A percentile compares a stretch with the other conserved stretches of the same genome.
These are phyloP conservation scores for Andrena bucephala DNA, from an alignment of 2,888 invertebrate genomes.

Conservation along the genomic window DNA sequence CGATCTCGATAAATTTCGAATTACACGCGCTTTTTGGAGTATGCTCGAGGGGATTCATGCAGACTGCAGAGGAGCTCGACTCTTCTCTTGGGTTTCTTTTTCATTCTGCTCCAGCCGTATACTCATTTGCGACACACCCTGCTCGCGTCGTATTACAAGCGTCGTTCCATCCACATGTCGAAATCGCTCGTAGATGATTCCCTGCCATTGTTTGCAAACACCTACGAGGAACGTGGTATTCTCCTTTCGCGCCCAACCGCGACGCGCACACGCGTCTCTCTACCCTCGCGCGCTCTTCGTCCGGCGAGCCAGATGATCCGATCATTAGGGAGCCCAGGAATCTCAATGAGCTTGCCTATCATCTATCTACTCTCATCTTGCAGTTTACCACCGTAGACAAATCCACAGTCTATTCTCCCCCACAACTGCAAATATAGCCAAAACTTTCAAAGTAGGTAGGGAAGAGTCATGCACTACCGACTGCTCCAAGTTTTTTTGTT, in stretches of 20 bases:
- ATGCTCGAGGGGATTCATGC: not conserved
- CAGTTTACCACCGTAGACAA: conserved; percentile 5
- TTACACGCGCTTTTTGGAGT: not conserved
- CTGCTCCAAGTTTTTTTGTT: too few species aligned
- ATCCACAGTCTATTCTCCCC: too few species aligned
- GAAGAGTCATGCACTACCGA: too few species aligned
- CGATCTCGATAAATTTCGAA: not conserved
- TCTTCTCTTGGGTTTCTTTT: conserved; percentile 21
- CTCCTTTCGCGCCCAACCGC: conserved; percentile 43
- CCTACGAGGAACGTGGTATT: conserved; percentile 61
- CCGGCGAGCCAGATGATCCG: conserved; percentile 57
- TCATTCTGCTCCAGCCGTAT: conserved; percentile 2
- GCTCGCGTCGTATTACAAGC: conserved; percentile 60
- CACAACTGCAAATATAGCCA: too few species aligned
- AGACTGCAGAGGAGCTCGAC: not conserved
- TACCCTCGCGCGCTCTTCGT: conserved; percentile 35
- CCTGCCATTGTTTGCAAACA: conserved; percentile 71
- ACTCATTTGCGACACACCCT: conserved; percentile 67
- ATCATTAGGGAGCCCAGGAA: conserved; percentile 45
- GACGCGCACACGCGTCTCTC: conserved; percentile 44
- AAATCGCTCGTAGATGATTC: conserved; percentile 67
- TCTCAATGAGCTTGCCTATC: conserved; percentile 32
- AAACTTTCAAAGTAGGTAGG: too few species aligned
- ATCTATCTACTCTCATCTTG: conserved; percentile 14
- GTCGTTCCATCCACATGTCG: conserved; percentile 60